Conservation (phyloP, 2,113 vertebrate genomes). For the Eulemur rufifrons region DNA sequence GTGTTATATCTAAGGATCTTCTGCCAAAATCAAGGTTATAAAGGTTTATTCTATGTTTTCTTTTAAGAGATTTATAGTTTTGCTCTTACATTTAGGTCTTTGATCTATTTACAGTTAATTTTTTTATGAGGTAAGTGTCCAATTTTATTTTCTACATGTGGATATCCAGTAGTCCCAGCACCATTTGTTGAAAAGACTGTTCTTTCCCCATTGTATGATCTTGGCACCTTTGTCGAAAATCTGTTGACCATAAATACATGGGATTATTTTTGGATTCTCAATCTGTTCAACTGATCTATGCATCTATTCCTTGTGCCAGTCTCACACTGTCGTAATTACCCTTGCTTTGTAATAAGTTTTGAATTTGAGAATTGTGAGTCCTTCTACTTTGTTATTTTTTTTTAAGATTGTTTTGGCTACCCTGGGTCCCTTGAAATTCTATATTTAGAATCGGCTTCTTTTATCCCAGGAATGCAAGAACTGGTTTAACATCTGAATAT, state of each 20-base stretch:
- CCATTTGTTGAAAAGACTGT: background rate
- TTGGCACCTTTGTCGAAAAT: background rate
- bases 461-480: background rate
- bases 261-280: background rate
- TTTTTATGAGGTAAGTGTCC: background rate
- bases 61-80: constrained; percentile 16
- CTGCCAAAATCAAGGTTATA: background rate
- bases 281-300: background rate
- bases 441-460: background rate
- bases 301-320: background rate
- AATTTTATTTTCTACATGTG: background rate
- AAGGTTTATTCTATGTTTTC: background rate
- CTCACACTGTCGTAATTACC: background rate
- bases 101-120: background rate
- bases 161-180: background rate
- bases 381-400: background rate
- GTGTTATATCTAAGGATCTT: background rate
- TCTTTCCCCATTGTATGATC: background rate
- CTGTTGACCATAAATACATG: background rate
- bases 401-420: background rate
- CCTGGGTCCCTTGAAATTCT: background rate
- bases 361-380: background rate
- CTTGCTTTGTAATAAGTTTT: background rate
- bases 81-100: background rate
- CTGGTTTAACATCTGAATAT: background rate